Evolutionary conservation across 2,888 invertebrate species (phyloP), one percentile per base, ranked within the genome.

Genomic region (Sminthurinus aureus): DNA sequence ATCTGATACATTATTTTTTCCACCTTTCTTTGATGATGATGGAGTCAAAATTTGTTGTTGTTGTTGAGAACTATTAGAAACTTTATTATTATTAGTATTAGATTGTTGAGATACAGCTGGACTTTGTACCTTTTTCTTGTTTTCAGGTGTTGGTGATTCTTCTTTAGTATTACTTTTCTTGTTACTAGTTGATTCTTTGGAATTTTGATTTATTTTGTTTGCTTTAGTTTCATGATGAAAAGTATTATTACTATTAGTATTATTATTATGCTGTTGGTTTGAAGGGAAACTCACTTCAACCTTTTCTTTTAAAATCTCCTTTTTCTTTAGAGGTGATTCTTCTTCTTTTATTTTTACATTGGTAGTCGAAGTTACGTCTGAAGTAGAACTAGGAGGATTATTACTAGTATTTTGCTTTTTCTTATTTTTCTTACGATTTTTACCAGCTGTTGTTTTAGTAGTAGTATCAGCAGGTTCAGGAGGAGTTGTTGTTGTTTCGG

Each of bases 401-500:
- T 38, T 77, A 24, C 69, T 77, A 51, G 66, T 52, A 20, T 81
- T 76, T 13, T 67, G 58, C 71, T 84, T 84, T 22, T 81, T 81
- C 50, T 84, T 84, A 22, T 84, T 82, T 58, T 81, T 82, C 20
- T 84, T 84, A 8, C 82, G 66, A 51, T 79, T 82, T 66, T 82
- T 84, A 8, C 82, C 73, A 79, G 82, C 84, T 67, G 73, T n/a
- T 18, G 79, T 58, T 75, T 81, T n/a, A n/a, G 22, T 78, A n/a
- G 83, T 83, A 67, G 83, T 69, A 24, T 89, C 87, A 64, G 87
- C 88, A 74, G 88, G 89, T 90, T 95, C 96, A 83, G 95, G 94
- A 89, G 69, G n/a, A n/a, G n/a, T n/a, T n/a, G n/a, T n/a, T n/a
- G n/a, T 83, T 83, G 20, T 96, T 96, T 86, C 38, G 6, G 6